A percentile compares a stretch with the other conserved stretches of the same genome.
These are phyloP conservation scores for Salvelinus alpinus DNA, from an alignment of 2,113 vertebrate genomes.

Conservation along the genomic window DNA sequence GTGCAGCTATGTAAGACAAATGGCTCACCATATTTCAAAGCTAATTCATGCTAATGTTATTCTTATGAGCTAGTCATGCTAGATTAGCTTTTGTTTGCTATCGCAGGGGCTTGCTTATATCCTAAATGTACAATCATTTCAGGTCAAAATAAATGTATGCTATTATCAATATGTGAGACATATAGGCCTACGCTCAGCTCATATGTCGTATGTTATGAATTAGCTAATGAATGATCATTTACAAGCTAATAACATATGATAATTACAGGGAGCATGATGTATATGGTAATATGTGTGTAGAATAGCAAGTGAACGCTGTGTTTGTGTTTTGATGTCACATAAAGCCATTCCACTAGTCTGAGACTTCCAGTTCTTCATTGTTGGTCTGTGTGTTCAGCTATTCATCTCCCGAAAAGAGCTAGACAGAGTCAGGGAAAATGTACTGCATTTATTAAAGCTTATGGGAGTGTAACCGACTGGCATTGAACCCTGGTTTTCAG, in stretches of 20 bases:
- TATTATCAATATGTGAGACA: neutral
- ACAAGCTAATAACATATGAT: neutral
- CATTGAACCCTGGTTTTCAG: neutral
- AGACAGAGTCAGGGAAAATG: neutral
- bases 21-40: conserved; percentile 42
- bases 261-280: neutral
- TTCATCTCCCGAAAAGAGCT: neutral
- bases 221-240: neutral
- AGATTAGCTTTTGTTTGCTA: conserved; percentile 36
- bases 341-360: neutral
- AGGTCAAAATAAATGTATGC: neutral
- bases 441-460: neutral
- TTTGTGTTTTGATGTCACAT: neutral
- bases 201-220: neutral
- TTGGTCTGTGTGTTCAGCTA: neutral
- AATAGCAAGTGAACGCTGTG: neutral
- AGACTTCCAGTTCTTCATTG: neutral
- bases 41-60: conserved; percentile 41
- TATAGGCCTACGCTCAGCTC: neutral
- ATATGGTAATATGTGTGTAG: neutral
- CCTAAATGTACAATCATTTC: neutral
- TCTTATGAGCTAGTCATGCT: conserved; percentile 32
- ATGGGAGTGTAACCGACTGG: neutral
- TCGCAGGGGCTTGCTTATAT: neutral
- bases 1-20: conserved; percentile 41